A percentile compares a stretch with the other conserved stretches of the same genome.
phyloP scores from a whole-genome alignment of 2,797 vertebrate species.

The Pachyuromys duprasi region DNA sequence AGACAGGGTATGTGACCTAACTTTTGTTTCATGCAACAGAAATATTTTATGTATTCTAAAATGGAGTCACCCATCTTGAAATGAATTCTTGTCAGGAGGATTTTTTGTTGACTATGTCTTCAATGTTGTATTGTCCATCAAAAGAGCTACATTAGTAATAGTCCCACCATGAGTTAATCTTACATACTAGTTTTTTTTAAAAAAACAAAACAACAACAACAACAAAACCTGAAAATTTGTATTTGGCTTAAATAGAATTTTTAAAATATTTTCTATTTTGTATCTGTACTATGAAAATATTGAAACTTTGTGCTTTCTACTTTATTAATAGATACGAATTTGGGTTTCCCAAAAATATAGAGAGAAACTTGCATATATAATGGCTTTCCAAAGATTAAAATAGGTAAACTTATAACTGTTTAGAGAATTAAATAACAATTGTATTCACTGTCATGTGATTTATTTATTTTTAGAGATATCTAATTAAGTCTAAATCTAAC shows the following conservation, averaged over 20 bases:
- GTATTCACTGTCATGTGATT: neutral
- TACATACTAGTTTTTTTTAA: neutral
- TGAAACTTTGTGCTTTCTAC: constrained; percentile 23
- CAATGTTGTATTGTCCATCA: constrained; percentile 25
- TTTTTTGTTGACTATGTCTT: constrained; percentile 35
- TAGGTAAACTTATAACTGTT: constrained; percentile 13
- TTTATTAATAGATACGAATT: constrained; percentile 54
- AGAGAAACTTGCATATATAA: constrained; percentile 38
- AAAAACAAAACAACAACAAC: neutral
- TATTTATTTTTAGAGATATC: constrained; percentile 42
- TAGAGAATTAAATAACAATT: constrained; percentile 38
- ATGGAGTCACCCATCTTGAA: constrained; percentile 39
- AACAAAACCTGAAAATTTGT: neutral
- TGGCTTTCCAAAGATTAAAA: constrained; percentile 16
- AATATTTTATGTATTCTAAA: constrained; percentile 30
- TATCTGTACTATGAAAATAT: constrained; percentile 47
- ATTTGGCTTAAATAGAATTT: neutral
- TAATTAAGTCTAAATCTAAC: constrained; percentile 45
- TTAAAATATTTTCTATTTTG: neutral
- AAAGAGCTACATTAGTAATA: constrained; percentile 54
- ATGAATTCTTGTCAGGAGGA: constrained; percentile 44
- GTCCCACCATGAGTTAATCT: neutral
- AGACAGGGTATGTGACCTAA: constrained; percentile 21
- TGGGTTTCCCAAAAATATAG: constrained; percentile 48
- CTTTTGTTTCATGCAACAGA: neutral